phyloP scores from a whole-genome alignment of 2,113 vertebrate genomes.

The Charadrius vociferus region DNA sequence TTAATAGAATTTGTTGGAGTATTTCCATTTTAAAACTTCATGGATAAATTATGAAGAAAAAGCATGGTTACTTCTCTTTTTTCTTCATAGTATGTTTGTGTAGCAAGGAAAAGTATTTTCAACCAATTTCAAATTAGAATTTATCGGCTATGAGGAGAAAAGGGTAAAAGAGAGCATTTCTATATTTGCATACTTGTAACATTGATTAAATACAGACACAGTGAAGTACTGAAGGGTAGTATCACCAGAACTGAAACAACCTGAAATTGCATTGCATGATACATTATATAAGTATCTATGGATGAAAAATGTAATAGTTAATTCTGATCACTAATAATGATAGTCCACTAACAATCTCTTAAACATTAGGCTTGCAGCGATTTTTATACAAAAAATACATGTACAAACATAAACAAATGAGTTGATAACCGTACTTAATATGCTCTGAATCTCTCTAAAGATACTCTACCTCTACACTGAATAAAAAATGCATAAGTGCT shows the following conservation, averaged over 20 bases:
- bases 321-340: neutral
- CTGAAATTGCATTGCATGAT: neutral
- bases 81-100: neutral
- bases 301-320: neutral
- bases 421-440: neutral
- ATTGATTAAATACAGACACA: constrained; percentile 74
- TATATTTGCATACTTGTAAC: neutral
- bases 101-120: neutral
- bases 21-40: neutral
- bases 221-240: constrained; percentile 49
- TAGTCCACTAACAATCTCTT: neutral
- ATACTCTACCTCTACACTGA: neutral
- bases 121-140: neutral
- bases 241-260: constrained; percentile 32
- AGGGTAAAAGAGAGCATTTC: neutral
- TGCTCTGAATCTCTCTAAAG: neutral
- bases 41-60: neutral
- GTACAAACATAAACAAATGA: neutral
- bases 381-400: neutral
- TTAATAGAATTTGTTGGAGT: neutral
- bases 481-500: neutral
- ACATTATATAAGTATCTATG: constrained; percentile 54
- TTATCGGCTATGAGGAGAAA: neutral
- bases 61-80: neutral
- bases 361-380: neutral